A percentile compares a stretch with the other conserved stretches of the same genome.
Conservation (phyloP, 2,113 vertebrate species). For the Siniperca knerii region DNA sequence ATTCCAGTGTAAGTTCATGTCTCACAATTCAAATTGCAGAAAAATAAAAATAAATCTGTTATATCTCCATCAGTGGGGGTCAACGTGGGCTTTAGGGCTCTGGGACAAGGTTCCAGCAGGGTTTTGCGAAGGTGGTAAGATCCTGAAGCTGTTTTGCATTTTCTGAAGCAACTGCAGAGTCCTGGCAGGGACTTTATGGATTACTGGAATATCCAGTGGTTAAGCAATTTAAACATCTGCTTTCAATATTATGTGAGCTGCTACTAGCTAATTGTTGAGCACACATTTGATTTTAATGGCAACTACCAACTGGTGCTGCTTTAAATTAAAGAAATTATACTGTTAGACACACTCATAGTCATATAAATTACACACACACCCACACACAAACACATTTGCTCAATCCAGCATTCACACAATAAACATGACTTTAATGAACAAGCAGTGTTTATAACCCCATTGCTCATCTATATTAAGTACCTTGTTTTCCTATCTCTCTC, state of each 20-base stretch:
- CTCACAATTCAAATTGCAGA: neutral
- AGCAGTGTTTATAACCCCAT: slow-evolving; percentile 9
- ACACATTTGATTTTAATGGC: slow-evolving; percentile 16
- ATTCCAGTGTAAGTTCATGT: no score
- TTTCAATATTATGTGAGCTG: slow-evolving; percentile 38
- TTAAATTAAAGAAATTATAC: neutral
- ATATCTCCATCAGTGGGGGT: neutral
- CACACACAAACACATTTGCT: neutral
- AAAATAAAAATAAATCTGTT: neutral
- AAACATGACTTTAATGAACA: neutral
- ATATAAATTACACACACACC: neutral
- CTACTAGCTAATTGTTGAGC: slow-evolving; percentile 51
- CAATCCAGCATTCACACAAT: slow-evolving; percentile 10
- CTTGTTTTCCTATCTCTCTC: neutral
- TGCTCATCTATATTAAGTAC: slow-evolving; percentile 1
- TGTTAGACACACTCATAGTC: neutral
- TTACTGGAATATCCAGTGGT: slow-evolving; percentile 68
- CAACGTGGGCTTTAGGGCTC: neutral
- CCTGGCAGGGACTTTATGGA: slow-evolving; percentile 26
- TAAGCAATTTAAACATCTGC: slow-evolving; percentile 58
- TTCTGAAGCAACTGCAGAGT: slow-evolving; percentile 25
- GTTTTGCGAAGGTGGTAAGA: neutral
- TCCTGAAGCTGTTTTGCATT: slow-evolving; percentile 26
- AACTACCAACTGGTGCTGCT: neutral
- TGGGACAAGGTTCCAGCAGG: neutral